phyloP scores from a whole-genome alignment of 2,888 invertebrate genomes.

The Tuberolachnus salignus region DNA sequence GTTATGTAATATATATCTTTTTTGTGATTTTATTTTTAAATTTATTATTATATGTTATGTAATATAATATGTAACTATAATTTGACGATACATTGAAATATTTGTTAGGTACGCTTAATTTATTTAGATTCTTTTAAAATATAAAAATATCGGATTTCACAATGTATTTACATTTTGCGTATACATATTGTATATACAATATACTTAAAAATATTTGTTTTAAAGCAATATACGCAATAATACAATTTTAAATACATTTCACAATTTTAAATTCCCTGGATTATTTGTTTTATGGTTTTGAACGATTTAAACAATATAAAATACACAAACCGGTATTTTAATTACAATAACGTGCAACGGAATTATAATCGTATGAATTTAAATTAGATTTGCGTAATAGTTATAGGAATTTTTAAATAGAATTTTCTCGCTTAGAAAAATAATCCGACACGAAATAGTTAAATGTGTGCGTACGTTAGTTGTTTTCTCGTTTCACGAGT shows the following conservation, averaged over 20 bases:
- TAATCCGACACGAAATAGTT: too few relatives aligned
- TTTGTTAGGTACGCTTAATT: background rate
- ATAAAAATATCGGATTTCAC: background rate
- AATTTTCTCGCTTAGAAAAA: conserved; percentile 15
- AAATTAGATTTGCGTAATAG: conserved; percentile 18
- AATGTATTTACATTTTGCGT: too few relatives aligned
- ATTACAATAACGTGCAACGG: conserved; percentile 19
- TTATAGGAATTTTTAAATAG: conserved; percentile 24
- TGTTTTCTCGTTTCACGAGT: background rate
- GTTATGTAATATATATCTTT: conserved; percentile 39
- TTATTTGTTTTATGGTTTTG: background rate
- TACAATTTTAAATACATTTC: conserved; percentile 18
- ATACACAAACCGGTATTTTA: conserved; percentile 18
- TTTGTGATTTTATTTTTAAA: conserved; percentile 32
- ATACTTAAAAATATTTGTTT: too few relatives aligned
- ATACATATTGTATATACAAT: too few relatives aligned
- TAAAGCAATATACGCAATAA: too few relatives aligned
- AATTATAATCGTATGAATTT: conserved; percentile 25
- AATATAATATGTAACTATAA: background rate
- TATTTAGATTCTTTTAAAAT: background rate
- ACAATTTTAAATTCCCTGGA: background rate
- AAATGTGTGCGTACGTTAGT: too few relatives aligned
- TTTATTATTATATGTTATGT: conserved; percentile 16
- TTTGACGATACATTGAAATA: background rate
- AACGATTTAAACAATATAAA: conserved; percentile 4